These are phyloP conservation scores for Danio choprae DNA, from an alignment of 2,797 vertebrate genomes.

Conservation along the genomic window DNA sequence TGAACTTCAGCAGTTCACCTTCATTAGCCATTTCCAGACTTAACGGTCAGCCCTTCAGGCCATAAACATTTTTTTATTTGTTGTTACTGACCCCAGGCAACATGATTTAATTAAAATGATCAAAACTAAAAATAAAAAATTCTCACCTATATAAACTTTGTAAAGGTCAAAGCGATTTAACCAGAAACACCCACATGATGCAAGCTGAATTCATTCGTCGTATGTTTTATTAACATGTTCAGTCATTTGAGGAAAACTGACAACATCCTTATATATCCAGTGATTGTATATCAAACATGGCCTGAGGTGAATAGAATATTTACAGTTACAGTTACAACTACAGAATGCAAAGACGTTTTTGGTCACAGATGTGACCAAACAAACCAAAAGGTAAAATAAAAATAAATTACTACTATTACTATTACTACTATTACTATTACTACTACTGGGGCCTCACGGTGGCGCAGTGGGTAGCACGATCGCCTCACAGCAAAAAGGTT, in stretches of 20 bases:
- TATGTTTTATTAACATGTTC: background rate
- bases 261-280: background rate
- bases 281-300: background rate
- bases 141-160: background rate
- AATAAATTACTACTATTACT: no score
- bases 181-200: background rate
- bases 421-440: no score
- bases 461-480: no score
- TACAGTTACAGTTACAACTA: no score
- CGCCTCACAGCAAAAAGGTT: no score
- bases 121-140: background rate
- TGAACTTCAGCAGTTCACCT: slow-evolving; percentile 14
- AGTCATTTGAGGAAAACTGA: background rate
- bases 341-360: background rate
- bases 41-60: slow-evolving; percentile 24
- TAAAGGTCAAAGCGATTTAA: background rate
- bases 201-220: background rate
- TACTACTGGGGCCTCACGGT: no score
- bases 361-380: background rate
- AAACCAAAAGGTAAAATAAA: no score
- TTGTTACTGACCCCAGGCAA: slow-evolving; percentile 13
- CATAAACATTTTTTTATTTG: background rate
- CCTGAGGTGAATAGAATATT: no score
- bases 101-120: background rate
- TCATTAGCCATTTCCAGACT: background rate